Evolutionary conservation across 2,797 vertebrate genomes (phyloP).

Genomic region (Coluber constrictor): DNA sequence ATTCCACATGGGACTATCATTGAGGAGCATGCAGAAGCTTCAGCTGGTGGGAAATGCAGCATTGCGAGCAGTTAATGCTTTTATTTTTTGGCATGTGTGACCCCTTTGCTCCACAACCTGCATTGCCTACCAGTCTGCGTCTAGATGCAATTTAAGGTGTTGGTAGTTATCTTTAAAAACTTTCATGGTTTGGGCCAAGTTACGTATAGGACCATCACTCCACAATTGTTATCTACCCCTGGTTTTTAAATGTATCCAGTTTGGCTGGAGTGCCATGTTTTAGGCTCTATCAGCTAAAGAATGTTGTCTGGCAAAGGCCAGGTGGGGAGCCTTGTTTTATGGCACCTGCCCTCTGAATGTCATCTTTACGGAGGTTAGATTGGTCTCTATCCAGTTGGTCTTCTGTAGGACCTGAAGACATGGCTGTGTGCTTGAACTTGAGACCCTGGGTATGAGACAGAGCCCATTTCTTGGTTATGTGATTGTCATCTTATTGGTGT

Average conservation of each 20-base stretch:
- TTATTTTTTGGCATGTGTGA: background rate
- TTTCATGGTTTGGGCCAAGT: background rate
- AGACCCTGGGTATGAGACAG: background rate
- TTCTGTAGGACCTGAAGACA: background rate
- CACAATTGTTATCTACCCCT: background rate
- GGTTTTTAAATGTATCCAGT: background rate
- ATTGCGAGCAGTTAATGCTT: background rate
- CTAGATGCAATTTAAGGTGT: background rate
- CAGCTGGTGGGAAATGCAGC: background rate
- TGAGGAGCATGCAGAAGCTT: background rate
- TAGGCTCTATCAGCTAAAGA: background rate
- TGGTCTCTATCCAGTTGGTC: background rate
- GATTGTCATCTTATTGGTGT: background rate
- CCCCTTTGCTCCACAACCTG: background rate
- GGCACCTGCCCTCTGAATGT: background rate
- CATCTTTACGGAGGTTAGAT: background rate
- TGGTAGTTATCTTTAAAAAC: background rate
- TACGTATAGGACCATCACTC: background rate
- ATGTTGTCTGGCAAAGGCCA: rapidly evolving
- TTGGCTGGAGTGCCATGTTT: background rate
- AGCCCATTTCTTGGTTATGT: background rate
- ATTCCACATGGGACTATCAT: background rate
- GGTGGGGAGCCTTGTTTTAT: background rate
- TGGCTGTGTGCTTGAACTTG: background rate
- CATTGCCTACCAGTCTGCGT: background rate